These are phyloP conservation scores for Phymastichus coffea DNA, from an alignment of 1,140 invertebrate genomes.

Conservation along the genomic window DNA sequence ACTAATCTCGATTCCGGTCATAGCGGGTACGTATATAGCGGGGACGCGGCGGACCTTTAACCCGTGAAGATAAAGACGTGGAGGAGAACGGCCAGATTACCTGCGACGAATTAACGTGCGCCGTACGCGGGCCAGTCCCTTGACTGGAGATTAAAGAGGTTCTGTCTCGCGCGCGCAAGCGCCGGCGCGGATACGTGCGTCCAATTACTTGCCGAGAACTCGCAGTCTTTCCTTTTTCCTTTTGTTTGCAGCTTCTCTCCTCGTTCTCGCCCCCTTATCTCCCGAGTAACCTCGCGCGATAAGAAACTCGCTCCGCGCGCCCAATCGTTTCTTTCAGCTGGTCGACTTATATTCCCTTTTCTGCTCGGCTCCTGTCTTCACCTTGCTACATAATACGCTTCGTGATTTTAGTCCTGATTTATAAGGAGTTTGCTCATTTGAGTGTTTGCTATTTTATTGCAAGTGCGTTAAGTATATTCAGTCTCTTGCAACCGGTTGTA, in stretches of 20 bases:
- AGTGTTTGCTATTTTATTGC: too few species aligned
- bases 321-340: too few species aligned
- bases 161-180: too few species aligned
- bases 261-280: conserved; percentile 5
- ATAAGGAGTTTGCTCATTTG: too few species aligned
- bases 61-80: conserved; percentile 25
- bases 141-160: conserved; percentile 38
- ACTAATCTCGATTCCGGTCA: conserved; percentile 18
- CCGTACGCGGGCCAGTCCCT: conserved; percentile 31
- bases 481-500: too few species aligned
- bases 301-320: too few species aligned
- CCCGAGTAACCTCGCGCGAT: conserved; percentile 12
- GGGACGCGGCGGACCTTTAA: not conserved
- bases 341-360: too few species aligned
- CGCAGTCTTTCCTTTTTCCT: conserved; percentile 19
- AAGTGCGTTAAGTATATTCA: too few species aligned
- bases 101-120: conserved; percentile 40
- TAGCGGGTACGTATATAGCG: conserved; percentile 6
- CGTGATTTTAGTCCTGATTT: too few species aligned
- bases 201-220: conserved; percentile 41
- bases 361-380: too few species aligned
- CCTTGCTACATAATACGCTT: too few species aligned
- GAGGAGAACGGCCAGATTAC: conserved; percentile 30
- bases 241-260: conserved; percentile 13
- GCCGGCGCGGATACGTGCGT: not conserved